Evolutionary conservation across 2,888 invertebrate species (phyloP).

Genomic region (Cloeon dipterum): DNA sequence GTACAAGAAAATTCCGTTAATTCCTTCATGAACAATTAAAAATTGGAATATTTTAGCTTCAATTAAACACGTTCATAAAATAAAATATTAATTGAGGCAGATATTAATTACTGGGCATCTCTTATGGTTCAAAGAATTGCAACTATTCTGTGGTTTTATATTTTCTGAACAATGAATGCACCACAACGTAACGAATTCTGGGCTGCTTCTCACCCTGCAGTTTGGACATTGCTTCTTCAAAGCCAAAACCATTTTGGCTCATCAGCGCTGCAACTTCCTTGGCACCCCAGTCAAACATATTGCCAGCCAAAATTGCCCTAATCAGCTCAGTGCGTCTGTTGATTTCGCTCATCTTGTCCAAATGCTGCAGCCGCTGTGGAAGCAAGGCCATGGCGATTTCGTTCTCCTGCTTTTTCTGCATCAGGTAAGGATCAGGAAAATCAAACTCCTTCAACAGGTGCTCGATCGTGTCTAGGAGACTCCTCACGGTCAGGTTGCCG

Average conservation of each 20-base stretch:
- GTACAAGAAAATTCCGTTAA: no score
- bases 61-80: no score
- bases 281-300: constrained; percentile 97
- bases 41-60: no score
- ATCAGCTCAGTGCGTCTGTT: constrained; percentile 21
- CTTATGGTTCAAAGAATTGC: no score
- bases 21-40: no score
- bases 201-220: constrained; percentile 46
- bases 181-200: no score
- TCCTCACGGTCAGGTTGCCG: constrained; percentile 69
- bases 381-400: constrained; percentile 50
- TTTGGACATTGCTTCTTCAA: constrained; percentile 56
- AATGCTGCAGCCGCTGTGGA: constrained; percentile 33
- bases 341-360: constrained; percentile 38
- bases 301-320: constrained; percentile 45
- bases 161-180: no score
- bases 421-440: constrained; percentile 64
- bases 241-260: constrained; percentile 52
- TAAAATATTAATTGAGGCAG: no score
- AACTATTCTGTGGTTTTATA: no score
- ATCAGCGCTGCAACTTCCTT: constrained; percentile 68
- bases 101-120: no score
- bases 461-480: constrained; percentile 77
- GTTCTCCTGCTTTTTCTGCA: constrained; percentile 74
- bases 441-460: constrained; percentile 75